A percentile compares a stretch with the other conserved stretches of the same genome.
These are phyloP conservation scores for Drosophila funebris DNA, from an alignment of 1,140 invertebrate species.

Conservation along the genomic window DNA sequence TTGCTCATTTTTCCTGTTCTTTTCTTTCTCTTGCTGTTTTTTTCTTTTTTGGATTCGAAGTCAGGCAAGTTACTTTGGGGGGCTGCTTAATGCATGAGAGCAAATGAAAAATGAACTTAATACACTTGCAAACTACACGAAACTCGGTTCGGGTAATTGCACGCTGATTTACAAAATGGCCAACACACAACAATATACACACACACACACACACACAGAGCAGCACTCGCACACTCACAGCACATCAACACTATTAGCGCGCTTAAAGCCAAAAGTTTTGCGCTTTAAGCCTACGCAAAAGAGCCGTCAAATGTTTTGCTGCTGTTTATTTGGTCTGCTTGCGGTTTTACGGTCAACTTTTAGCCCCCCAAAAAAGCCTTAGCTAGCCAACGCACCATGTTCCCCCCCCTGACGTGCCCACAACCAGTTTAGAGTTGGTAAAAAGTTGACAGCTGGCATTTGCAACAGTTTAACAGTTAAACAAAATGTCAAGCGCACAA, in stretches of 20 bases:
- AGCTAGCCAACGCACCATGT: no score
- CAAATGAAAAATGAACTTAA: slow-evolving; percentile 81
- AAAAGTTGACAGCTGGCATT: slow-evolving; percentile 74
- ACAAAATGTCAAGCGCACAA: slow-evolving; percentile 66
- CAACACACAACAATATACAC: slow-evolving; percentile 12
- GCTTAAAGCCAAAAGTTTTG: slow-evolving; percentile 25
- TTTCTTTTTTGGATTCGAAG: background rate
- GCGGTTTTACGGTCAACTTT: slow-evolving; percentile 19
- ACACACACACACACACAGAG: slow-evolving; percentile 2
- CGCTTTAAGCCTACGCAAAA: slow-evolving; percentile 30
- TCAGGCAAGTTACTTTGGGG: slow-evolving; percentile 49
- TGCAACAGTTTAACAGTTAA: slow-evolving; percentile 65
- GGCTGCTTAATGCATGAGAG: slow-evolving; percentile 64
- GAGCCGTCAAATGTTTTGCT: slow-evolving; percentile 28
- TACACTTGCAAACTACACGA: slow-evolving; percentile 68
- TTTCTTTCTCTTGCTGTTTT: background rate
- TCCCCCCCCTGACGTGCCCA: background rate
- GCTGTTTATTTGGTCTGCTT: slow-evolving; percentile 14
- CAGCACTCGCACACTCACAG: slow-evolving; percentile 7
- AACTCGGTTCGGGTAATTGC: slow-evolving; percentile 64
- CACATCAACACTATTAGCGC: slow-evolving; percentile 18
- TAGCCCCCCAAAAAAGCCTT: background rate
- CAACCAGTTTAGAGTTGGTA: background rate
- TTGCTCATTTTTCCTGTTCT: background rate
- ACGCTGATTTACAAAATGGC: slow-evolving; percentile 78